Percentiles rank a stretch among this genome's conserved stretches.
Conservation (phyloP, 2,888 invertebrate genomes). For the Eupithecia centaureata region DNA sequence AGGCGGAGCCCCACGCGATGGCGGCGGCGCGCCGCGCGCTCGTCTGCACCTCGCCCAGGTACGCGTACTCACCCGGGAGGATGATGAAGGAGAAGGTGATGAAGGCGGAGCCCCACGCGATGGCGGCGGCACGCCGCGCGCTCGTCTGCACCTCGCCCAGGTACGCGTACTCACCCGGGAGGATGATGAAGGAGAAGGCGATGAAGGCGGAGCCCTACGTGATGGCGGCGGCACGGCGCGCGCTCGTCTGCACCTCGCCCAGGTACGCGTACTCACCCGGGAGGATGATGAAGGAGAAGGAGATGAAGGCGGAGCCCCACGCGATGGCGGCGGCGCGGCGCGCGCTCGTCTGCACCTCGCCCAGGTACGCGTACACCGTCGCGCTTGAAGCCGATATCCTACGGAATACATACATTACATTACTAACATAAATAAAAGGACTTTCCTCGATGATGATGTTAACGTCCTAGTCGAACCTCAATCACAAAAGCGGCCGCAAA, state of each 20-base stretch:
- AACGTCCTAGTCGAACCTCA: too few species aligned
- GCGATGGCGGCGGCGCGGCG: slow-evolving; percentile 81
- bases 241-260: slow-evolving; percentile 77
- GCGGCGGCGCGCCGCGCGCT: slow-evolving; percentile 74
- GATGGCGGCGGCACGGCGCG: slow-evolving; percentile 78
- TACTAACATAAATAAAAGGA: too few species aligned
- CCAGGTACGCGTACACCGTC: slow-evolving; percentile 84
- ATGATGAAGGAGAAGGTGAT: slow-evolving; percentile 83
- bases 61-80: slow-evolving; percentile 81
- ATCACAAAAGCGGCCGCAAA: too few species aligned
- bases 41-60: too few species aligned
- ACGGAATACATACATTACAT: too few species aligned
- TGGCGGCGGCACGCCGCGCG: slow-evolving; percentile 75
- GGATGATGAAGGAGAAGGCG: slow-evolving; percentile 80
- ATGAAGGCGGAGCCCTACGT: slow-evolving; percentile 84
- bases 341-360: slow-evolving; percentile 81
- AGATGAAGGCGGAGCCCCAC: slow-evolving; percentile 83
- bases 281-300: slow-evolving; percentile 81
- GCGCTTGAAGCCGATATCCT: slow-evolving; percentile 82
- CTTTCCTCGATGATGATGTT: background rate
- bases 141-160: too few species aligned
- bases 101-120: slow-evolving; percentile 83
- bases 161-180: slow-evolving; percentile 83
- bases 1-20: slow-evolving; percentile 83
- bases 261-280: too few species aligned